phyloP scores from a whole-genome alignment of 1,140 invertebrate genomes.

The Bombus superbus region DNA sequence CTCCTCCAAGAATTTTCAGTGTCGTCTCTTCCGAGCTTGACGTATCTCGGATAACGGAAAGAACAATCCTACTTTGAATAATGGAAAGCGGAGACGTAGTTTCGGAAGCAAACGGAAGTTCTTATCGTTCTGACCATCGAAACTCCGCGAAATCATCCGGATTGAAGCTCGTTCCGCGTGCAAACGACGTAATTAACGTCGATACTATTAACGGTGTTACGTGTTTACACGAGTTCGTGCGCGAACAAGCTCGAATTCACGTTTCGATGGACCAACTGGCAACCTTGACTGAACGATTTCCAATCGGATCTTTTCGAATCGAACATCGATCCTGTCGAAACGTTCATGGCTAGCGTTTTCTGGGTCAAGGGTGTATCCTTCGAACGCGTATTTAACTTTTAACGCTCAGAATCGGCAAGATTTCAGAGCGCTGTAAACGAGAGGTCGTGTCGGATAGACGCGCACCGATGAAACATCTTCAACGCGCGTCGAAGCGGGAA shows the following conservation, averaged over 20 bases:
- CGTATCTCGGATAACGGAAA: not conserved
- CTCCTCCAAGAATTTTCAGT: not conserved
- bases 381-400: not conserved
- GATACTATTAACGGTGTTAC: conserved; percentile 6
- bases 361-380: conserved; percentile 6
- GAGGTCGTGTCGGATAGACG: too few species aligned
- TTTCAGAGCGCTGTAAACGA: too few species aligned
- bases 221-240: conserved; percentile 52
- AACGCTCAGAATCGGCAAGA: not conserved
- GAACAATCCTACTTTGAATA: not conserved
- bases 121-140: conserved; percentile 28
- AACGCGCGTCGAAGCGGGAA: too few species aligned
- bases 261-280: conserved; percentile 5
- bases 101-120: not conserved
- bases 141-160: not conserved
- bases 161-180: conserved; percentile 19
- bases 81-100: not conserved
- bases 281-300: conserved; percentile 36
- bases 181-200: conserved; percentile 10
- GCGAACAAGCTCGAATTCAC: conserved; percentile 14
- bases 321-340: not conserved
- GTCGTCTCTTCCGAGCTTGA: not conserved
- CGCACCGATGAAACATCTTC: too few species aligned
- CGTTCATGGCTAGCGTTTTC: not conserved
- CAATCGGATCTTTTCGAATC: not conserved